Percentiles rank a stretch among this genome's conserved stretches.
These are phyloP conservation scores for Zootoca vivipara DNA, from an alignment of 2,113 vertebrate species.

Conservation along the genomic window DNA sequence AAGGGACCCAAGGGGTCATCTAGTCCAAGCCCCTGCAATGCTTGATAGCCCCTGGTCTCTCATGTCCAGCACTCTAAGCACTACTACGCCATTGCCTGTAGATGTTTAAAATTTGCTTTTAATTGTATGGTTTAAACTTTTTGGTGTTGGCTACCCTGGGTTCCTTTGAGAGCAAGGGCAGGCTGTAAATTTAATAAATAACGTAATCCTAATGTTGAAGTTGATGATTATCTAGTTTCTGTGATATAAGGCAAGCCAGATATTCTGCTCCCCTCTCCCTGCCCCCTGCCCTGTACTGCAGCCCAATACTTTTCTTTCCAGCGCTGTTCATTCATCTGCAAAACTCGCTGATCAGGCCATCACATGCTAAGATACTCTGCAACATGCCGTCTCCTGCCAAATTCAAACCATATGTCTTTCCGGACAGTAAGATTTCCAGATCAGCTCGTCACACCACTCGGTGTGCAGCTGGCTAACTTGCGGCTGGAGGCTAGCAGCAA, in stretches of 20 bases:
- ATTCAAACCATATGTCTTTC: slow-evolving; percentile 14
- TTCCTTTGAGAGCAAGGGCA: no score
- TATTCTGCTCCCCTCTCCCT: background rate
- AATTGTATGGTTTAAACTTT: no score
- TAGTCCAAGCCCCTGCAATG: no score
- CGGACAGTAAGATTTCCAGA: background rate
- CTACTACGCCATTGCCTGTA: no score
- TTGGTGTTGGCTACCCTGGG: no score
- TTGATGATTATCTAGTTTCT: no score
- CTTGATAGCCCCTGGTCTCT: no score
- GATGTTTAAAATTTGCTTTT: no score
- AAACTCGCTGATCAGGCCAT: background rate
- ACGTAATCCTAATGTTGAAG: no score
- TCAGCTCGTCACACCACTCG: background rate
- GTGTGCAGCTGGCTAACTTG: background rate
- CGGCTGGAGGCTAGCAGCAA: background rate
- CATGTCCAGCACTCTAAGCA: no score
- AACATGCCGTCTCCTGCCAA: background rate
- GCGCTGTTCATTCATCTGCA: background rate
- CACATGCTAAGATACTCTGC: background rate
- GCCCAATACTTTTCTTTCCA: background rate
- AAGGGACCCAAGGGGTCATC: no score
- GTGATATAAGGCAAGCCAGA: background rate
- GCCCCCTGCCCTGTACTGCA: background rate
- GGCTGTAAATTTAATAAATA: no score